Evolutionary conservation across 2,888 invertebrate genomes (phyloP).

Genomic region (Alcis repandata): DNA sequence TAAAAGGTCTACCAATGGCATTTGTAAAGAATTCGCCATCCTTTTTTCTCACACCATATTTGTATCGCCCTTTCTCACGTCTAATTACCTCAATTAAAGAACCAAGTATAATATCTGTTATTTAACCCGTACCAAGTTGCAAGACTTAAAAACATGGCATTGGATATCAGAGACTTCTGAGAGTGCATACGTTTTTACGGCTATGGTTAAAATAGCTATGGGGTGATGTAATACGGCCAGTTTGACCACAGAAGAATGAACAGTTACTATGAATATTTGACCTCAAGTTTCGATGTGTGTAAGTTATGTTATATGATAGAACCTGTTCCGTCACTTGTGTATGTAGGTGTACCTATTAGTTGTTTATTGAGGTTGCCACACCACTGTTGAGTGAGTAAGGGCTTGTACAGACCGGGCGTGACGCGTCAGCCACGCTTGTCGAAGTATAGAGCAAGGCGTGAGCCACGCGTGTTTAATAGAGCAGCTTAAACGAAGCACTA

Average conservation of each 20-base stretch:
- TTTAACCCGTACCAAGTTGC: not conserved
- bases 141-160: slow-evolving; percentile 18
- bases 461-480: no score
- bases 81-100: not conserved
- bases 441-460: no score
- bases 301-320: slow-evolving; percentile 59
- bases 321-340: slow-evolving; percentile 63
- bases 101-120: not conserved
- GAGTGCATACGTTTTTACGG: slow-evolving; percentile 37
- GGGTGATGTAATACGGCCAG: slow-evolving; percentile 66
- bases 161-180: not conserved
- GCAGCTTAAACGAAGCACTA: no score
- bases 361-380: slow-evolving; percentile 37
- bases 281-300: slow-evolving; percentile 59
- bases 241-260: slow-evolving; percentile 53
- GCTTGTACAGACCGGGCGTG: slow-evolving; percentile 27
- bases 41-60: not conserved
- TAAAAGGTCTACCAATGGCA: no score
- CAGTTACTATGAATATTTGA: slow-evolving; percentile 43
- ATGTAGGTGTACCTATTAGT: slow-evolving; percentile 50
- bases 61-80: not conserved
- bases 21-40: no score
- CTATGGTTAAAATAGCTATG: slow-evolving; percentile 55
- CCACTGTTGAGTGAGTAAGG: slow-evolving; percentile 13
- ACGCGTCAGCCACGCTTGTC: no score